Percentiles rank a stretch among this genome's conserved stretches.
phyloP scores from a whole-genome alignment of 64 coral and sea anemone species.

The Porites lutea region DNA sequence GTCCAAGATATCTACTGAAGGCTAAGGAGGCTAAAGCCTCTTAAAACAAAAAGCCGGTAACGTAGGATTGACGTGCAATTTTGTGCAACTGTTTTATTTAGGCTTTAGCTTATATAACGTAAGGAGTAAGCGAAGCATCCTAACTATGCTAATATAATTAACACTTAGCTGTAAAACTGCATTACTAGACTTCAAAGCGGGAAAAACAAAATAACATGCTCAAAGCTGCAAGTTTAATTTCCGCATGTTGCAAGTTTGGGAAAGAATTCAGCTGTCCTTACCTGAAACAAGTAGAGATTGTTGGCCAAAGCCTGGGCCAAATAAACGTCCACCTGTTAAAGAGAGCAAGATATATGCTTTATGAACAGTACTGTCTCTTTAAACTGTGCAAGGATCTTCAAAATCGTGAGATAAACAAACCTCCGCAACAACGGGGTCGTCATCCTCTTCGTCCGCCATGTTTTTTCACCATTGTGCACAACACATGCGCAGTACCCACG shows the following conservation, averaged over 20 bases:
- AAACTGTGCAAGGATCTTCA: not conserved
- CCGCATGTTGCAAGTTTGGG: not conserved
- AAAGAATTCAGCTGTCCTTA: not conserved
- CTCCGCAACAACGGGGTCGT: slow-evolving; percentile 84
- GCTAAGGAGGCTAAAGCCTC: too few relatives aligned
- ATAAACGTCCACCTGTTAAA: slow-evolving; percentile 89
- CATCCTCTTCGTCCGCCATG: slow-evolving; percentile 98
- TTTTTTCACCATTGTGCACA: slow-evolving; percentile 45
- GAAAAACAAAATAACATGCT: not conserved
- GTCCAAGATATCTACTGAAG: too few relatives aligned
- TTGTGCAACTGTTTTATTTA: too few relatives aligned
- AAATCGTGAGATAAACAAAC: slow-evolving; percentile 26
- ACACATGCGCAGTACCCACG: slow-evolving; percentile 52
- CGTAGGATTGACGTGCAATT: not conserved
- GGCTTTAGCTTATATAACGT: too few relatives aligned
- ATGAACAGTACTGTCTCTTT: not conserved
- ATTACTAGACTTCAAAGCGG: not conserved
- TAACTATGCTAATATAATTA: not conserved
- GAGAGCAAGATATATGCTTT: not conserved
- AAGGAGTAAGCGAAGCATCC: not conserved
- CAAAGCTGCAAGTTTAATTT: not conserved
- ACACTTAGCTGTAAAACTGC: not conserved
- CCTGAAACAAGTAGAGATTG: slow-evolving; percentile 94
- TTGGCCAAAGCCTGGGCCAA: slow-evolving; percentile 90
- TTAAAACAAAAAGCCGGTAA: not conserved